phyloP scores from a whole-genome alignment of 2,888 invertebrate species.

The Drosophila subsilvestris region DNA sequence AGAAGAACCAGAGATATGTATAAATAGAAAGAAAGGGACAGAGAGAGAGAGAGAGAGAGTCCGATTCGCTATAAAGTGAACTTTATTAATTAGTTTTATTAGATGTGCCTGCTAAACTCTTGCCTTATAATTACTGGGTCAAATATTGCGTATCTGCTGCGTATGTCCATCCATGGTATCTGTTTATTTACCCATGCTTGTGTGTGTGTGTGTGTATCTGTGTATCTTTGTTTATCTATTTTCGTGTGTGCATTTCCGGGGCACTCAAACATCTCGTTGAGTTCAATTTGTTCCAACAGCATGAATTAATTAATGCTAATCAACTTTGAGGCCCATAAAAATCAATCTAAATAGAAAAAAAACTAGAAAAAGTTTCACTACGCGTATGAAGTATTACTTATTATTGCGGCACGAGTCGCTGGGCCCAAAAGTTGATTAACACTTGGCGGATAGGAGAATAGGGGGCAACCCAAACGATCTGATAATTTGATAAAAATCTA shows the following conservation, averaged over 20 bases:
- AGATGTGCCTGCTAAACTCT: slow-evolving; percentile 74
- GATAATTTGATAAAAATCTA: background rate
- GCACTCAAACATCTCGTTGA: slow-evolving; percentile 73
- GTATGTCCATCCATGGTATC: slow-evolving; percentile 4
- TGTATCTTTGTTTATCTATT: slow-evolving; percentile 15
- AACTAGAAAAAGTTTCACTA: slow-evolving; percentile 15
- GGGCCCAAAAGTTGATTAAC: slow-evolving; percentile 8
- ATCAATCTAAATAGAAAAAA: slow-evolving; percentile 34
- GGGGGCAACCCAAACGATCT: background rate
- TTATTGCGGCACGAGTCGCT: slow-evolving; percentile 25
- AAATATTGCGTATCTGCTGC: slow-evolving; percentile 54
- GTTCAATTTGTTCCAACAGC: slow-evolving; percentile 71
- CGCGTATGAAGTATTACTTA: background rate
- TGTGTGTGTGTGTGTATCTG: slow-evolving; percentile 13
- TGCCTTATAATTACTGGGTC: slow-evolving; percentile 77
- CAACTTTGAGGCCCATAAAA: slow-evolving; percentile 73
- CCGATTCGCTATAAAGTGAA: slow-evolving; percentile 46
- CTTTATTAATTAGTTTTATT: slow-evolving; percentile 77
- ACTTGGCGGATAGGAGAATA: background rate
- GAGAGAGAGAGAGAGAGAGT: slow-evolving; percentile 19
- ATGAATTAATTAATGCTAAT: slow-evolving; percentile 78
- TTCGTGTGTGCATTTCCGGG: slow-evolving; percentile 63
- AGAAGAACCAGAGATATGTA: background rate
- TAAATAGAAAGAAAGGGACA: background rate
- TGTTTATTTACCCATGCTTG: slow-evolving; percentile 23